Base-by-base conservation (phyloP, 2,113 vertebrate species). In the Cyprinodon brontotheroides region DNA sequence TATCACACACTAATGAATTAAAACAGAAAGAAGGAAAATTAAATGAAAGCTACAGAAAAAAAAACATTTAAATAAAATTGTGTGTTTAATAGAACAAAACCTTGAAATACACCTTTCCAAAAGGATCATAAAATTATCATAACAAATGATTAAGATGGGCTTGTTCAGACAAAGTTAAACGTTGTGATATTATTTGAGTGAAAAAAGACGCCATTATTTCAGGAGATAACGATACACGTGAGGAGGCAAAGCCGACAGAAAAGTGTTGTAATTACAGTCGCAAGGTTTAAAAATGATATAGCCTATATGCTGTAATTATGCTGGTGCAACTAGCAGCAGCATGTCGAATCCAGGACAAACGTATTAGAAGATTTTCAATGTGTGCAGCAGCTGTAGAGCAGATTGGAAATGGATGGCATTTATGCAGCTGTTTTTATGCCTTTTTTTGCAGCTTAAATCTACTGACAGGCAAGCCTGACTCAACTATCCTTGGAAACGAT, bases 111-210 rank as follows among this genome's bases (percentile, higher is more conserved):
- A 41, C 6, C 38, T 73, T 0, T 11, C 20, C 63, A 38, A 36
- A 65, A n/a, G 22, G 8, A 15, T 11, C n/a, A 69, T 2, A 2
- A 47, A 64, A 2, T 59, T 37, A 36, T 48, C 9, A 17, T 62
- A 10, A 66, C 39, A 77, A 70, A 22, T 61, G n/a, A 61, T 57
- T 65, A 48, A 65, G 66, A 77, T 65, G 1, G 64, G 63, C 82
- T 45, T 79, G 80, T 88, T 85, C 61, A 71, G 65, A 80, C 83
- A 76, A 3, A 72, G 20, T 50, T 70, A 38, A n/a, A 36, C 10
- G 36, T 6, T 2, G 39, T 47, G 50, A 65, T 36, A 48, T 83
- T 71, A 82, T 80, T 29, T 17, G 29, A 80, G 20, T 8, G 63
- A 38, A 63, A 72, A 65, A 39, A 71, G 61, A 36, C 66, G 63